phyloP scores from a whole-genome alignment of 2,113 vertebrate species.

The Candoia aspera region DNA sequence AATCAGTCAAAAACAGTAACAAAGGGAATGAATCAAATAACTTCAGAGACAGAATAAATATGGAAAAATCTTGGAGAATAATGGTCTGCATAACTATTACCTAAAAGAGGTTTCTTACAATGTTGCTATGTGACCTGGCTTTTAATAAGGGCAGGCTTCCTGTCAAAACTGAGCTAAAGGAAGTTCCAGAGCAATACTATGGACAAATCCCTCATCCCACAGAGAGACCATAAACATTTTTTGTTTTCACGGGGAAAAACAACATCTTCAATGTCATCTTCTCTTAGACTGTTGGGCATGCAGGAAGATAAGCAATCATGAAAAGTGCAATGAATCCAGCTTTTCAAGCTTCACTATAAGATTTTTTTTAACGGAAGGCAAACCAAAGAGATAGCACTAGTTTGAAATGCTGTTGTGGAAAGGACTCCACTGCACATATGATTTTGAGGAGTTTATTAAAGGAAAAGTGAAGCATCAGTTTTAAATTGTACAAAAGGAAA shows the following conservation, averaged over 20 bases:
- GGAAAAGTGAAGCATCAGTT: slow-evolving; percentile 93
- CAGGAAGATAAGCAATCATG: background rate
- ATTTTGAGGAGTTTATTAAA: slow-evolving; percentile 93
- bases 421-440: slow-evolving; percentile 75
- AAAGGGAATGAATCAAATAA: background rate
- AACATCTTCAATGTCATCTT: background rate
- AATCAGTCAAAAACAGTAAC: background rate
- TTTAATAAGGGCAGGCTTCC: background rate
- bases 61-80: background rate
- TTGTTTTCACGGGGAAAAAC: background rate
- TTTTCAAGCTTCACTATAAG: slow-evolving; percentile 7
- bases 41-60: background rate
- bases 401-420: slow-evolving; percentile 62
- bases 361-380: slow-evolving; percentile 36
- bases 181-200: background rate
- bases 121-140: background rate
- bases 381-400: slow-evolving; percentile 74
- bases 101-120: background rate
- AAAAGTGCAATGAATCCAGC: background rate
- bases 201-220: background rate
- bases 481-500: slow-evolving; percentile 97
- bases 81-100: background rate
- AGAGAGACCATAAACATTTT: background rate
- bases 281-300: slow-evolving; percentile 2
- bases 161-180: background rate